Conservation (phyloP, 1,140 invertebrate genomes). For the Drosophila tropicalis region DNA sequence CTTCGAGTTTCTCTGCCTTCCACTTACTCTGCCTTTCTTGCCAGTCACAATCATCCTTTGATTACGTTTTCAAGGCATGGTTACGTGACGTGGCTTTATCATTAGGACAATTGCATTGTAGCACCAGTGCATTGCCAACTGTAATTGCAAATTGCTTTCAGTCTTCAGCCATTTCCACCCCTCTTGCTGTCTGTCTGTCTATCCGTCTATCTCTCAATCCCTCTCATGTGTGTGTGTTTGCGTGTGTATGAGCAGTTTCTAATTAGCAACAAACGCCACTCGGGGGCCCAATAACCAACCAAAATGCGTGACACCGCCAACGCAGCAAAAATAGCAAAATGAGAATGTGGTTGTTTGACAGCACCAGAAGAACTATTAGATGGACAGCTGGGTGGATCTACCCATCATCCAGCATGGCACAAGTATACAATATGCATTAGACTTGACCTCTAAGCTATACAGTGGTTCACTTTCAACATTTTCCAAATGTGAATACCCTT, state of each 20-base stretch:
- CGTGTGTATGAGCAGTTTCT: constrained; percentile 50
- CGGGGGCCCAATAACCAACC: constrained; percentile 66
- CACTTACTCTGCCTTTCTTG: constrained; percentile 2
- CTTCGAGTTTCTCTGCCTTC: neutral
- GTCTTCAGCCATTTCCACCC: neutral
- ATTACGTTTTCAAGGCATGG: constrained; percentile 12
- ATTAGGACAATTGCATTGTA: constrained; percentile 31
- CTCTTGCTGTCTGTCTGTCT: neutral
- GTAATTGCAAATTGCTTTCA: constrained; percentile 61
- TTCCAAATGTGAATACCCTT: neutral
- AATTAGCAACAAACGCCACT: constrained; percentile 72
- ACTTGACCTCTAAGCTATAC: constrained; percentile 9
- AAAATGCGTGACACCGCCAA: constrained; percentile 51
- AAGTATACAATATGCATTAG: constrained; percentile 37
- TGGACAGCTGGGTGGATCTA: constrained; percentile 4
- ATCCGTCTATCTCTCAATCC: neutral
- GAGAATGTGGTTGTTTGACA: constrained; percentile 14
- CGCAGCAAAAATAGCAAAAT: constrained; percentile 48
- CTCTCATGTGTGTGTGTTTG: constrained; percentile 12
- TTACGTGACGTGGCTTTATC: constrained; percentile 37
- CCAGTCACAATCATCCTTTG: constrained; percentile 2
- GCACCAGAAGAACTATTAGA: constrained; percentile 10
- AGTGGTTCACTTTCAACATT: constrained; percentile 10
- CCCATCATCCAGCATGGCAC: neutral
- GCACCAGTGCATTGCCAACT: constrained; percentile 36